Conservation (phyloP, 2,888 invertebrate species). For the Caradrina kadenii region DNA sequence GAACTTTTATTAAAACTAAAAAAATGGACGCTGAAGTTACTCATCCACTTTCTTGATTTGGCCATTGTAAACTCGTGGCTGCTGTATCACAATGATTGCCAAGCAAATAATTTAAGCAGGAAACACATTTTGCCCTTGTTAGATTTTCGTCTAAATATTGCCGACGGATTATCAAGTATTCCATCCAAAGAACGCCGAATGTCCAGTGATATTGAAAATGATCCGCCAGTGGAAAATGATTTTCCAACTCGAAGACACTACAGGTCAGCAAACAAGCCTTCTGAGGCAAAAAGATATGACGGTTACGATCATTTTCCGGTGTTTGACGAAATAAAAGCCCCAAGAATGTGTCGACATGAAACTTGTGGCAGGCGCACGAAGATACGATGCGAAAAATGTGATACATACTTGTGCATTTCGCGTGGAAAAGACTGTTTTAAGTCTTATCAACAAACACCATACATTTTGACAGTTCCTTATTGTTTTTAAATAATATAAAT, state of each 20-base stretch:
- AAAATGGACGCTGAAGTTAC: conserved; percentile 69
- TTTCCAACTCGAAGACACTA: conserved; percentile 6
- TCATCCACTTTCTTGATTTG: conserved; percentile 65
- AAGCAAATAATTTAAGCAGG: conserved; percentile 20
- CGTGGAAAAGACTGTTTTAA: no score
- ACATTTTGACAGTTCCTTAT: no score
- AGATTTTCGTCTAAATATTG: conserved; percentile 27
- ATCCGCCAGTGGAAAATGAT: conserved; percentile 1
- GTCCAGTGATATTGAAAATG: conserved; percentile 5
- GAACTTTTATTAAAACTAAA: conserved; percentile 66
- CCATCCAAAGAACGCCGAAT: conserved; percentile 3
- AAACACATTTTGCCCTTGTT: conserved; percentile 25
- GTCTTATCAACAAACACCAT: no score
- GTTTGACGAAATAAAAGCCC: conserved; percentile 59
- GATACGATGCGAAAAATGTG: no score
- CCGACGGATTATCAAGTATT: conserved; percentile 8
- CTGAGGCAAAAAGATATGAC: conserved; percentile 60
- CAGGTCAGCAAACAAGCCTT: conserved; percentile 45
- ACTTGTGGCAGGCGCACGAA: no score
- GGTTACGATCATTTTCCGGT: conserved; percentile 63
- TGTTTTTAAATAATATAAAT: no score
- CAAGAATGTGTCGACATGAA: no score
- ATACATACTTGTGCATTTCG: no score
- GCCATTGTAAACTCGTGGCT: conserved; percentile 63
- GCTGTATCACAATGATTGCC: conserved; percentile 52